Base-by-base conservation (phyloP, 2,797 vertebrate genomes). In the Ceryle rudis region DNA sequence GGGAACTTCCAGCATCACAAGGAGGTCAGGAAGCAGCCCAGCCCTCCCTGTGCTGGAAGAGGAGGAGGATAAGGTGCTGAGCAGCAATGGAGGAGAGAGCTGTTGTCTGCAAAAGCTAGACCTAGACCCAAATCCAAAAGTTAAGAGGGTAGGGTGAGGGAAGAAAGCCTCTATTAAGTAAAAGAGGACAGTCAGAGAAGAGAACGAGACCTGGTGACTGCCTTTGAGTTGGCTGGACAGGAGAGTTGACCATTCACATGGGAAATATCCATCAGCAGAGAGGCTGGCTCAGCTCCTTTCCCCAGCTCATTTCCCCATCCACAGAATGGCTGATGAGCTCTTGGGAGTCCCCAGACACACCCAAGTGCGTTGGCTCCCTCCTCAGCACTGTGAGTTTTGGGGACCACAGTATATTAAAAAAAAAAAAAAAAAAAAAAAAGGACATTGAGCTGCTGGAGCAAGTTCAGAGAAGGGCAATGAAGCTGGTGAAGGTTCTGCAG, bases 301-400 rank as follows among this genome's bases (percentile, higher is more conserved):
- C 6, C n/a, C 16, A 42, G 39, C 35, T 69, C 39, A 39, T 44
- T 86, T 46, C 8, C 6, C n/a, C 16, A 42, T 46, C 26, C 49
- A 72, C 21, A 35, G 57, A 57, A 49, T 1, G 4, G 6, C 10
- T 15, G 10, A 72, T n/a, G 58, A 86, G 44, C 21, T 71, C 55
- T 35, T 60, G 52, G 51, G 47, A 93, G 9, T 20, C 9, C 37
- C 22, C 42, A 70, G 41, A 39, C 26, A 62, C 2, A 3, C 37
- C 42, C 22, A 37, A 19, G 37, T n/a, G n/a, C n/a, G n/a, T n/a
- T n/a, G n/a, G 2, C 3, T 60, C 47, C 7, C 14, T 20, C 0
- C 22, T 9, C n/a, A 54, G 49, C 21, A 23, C 46, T 6, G 21
- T 47, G 46, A 47, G 21, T 22, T 47, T 47, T 47, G 21, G 21